These are phyloP conservation scores for Pteria penguin DNA, from an alignment of 2,888 invertebrate species.

Conservation along the genomic window DNA sequence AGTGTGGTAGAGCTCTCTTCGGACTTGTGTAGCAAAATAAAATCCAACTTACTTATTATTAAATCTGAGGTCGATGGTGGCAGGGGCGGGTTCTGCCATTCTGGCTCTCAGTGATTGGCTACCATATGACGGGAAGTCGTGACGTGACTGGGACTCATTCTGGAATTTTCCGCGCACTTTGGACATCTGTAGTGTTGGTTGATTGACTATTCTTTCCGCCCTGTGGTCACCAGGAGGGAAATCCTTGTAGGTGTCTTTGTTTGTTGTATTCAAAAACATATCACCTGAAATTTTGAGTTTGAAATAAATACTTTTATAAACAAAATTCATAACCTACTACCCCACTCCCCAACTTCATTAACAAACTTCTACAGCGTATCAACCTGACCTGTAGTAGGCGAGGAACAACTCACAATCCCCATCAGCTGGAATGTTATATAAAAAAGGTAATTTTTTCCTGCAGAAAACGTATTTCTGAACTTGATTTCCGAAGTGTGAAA, in stretches of 20 bases:
- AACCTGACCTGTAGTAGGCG: too few species aligned
- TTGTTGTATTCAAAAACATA: conserved; percentile 69
- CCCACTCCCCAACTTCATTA: too few species aligned
- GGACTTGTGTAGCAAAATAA: too few species aligned
- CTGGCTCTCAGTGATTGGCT: conserved; percentile 66
- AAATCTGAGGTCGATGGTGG: conserved; percentile 74
- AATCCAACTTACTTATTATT: conserved; percentile 73
- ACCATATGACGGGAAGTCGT: conserved; percentile 68
- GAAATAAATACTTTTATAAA: too few species aligned
- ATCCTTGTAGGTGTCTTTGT: conserved; percentile 66
- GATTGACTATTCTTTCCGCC: conserved; percentile 54
- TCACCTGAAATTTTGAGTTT: conserved; percentile 70
- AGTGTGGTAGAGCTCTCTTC: too few species aligned
- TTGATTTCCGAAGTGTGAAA: not conserved
- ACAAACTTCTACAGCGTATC: too few species aligned
- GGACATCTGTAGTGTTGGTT: conserved; percentile 58
- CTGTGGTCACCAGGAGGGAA: conserved; percentile 65
- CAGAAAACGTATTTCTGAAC: too few species aligned
- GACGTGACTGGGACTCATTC: conserved; percentile 66
- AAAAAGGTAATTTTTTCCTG: too few species aligned
- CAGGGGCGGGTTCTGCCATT: conserved; percentile 70
- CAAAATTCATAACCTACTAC: too few species aligned
- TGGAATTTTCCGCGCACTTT: conserved; percentile 65
- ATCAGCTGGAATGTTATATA: too few species aligned
- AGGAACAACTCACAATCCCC: too few species aligned